phyloP scores from a whole-genome alignment of 2,113 vertebrate genomes.

The Meleagris gallopavo region DNA sequence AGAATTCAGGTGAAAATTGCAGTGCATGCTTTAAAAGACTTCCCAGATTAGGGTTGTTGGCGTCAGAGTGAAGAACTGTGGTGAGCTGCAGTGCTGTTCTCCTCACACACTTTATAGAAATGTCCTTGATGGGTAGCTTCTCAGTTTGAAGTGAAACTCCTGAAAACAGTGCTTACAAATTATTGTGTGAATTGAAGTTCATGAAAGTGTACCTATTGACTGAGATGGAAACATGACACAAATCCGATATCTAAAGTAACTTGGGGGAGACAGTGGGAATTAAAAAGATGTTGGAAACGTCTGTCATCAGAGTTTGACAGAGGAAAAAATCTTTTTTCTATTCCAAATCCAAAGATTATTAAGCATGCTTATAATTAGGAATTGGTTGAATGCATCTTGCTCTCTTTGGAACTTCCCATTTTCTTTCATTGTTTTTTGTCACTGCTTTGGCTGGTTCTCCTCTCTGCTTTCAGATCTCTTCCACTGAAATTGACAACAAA shows the following conservation, averaged over 20 bases:
- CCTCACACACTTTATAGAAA: background rate
- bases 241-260: background rate
- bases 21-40: accelerated
- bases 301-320: background rate
- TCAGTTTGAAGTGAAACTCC: background rate
- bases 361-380: background rate
- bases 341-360: background rate
- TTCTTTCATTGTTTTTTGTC: background rate
- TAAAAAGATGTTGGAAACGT: background rate
- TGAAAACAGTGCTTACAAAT: background rate
- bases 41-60: background rate
- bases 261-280: accelerated
- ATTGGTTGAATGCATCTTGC: background rate
- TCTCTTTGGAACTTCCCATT: background rate
- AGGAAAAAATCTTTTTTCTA: accelerated
- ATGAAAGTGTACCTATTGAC: background rate
- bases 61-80: background rate
- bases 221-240: background rate
- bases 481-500: background rate
- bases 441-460: background rate
- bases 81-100: background rate
- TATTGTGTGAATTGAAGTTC: background rate
- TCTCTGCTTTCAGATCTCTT: background rate
- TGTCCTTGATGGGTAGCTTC: no score
- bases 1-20: background rate